Base-by-base conservation (phyloP, 2,113 vertebrate species). In the Illadopsis cleaveri region DNA sequence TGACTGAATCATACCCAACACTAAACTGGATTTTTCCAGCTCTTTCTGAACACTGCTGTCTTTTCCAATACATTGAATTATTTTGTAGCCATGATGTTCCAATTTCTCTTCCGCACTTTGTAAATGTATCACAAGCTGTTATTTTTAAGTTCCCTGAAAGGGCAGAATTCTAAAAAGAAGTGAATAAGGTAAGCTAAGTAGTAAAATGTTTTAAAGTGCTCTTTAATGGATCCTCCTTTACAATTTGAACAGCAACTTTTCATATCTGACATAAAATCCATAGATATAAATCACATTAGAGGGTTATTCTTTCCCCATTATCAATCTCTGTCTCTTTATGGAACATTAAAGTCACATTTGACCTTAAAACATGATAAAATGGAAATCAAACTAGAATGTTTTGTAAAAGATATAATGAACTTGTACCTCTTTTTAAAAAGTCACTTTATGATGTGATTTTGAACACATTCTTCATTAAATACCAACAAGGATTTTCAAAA, bases 231-330 rank as follows among this genome's bases (percentile, higher is more conserved):
- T 98, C 98, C 98, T 99, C 98, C 98, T 98, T 98, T 99, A 98
- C 98, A 99, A 99, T 99, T 98, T 98, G 98, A 99, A 98, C 95
- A 95, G 97, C 98, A 98, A 99, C 99, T 99, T 98, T 98, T 99
- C 99, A 99, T 98, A 98, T 99, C 98, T 98, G 99, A 99, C 99
- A 99, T 98, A 98, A 99, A 99, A 99, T 99, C 99, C 98, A 99
- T 99, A 98, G 98, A 98, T 98, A 99, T 99, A 99, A 99, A 99
- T 99, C 98, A 99, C 98, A 99, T 99, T 99, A 99, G 98, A 98
- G 98, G 95, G 98, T 98, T 98, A 98, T 98, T 99, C 98, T 99
- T 98, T 98, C 97, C 97, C 95, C 98, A 99, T 99, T 99, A 99
- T 99, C 98, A 99, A 99, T 99, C 99, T 99, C 98, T 98, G 99